Base-by-base conservation (phyloP, 2,113 vertebrate species). In the Leptobrachium ailaonicum region DNA sequence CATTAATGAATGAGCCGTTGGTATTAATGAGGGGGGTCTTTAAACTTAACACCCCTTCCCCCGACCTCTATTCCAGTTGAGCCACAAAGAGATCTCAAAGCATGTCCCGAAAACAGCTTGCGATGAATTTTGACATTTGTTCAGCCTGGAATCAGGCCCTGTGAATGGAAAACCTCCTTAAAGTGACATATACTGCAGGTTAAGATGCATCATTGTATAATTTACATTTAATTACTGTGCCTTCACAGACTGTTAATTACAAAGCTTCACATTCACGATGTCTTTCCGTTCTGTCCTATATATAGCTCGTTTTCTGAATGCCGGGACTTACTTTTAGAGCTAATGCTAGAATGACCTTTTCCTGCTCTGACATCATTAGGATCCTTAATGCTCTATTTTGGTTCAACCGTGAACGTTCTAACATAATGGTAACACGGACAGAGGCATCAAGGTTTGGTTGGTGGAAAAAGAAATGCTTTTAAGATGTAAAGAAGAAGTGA, bases 141-240 rank as follows among this genome's bases (percentile, higher is more conserved):
- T 32, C 20, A 32, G 20, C 20, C 20, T 32, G 20, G 20, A 32
- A 32, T 32, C 20, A 32, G 20, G 20, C 20, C 20, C 20, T 32
- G 20, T 32, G 20, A 32, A 32, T 32, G 20, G 20, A 32, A 32
- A 32, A 32, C 20, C 20, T 32, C 20, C 20, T 32, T 32, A 32
- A 32, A 32, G 20, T 32, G 20, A 32, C 20, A 32, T 32, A 32
- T 32, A 32, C 20, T 32, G 20, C 20, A 32, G 20, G 20, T 32
- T 32, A 32, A 32, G 20, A 32, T 32, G 47, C 4, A 50, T 5
- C 47, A 50, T 50, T 60, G 3, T 60, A 60, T 60, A 1, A 60
- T 60, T 60, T 60, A 60, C 56, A 60, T 60, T 12, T 60, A 60
- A 60, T 60, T 60, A 60, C 56, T 60, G 56, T 60, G 56, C 13